Base-by-base conservation (phyloP, 2,113 vertebrate genomes). In the Chaetodon auriga region DNA sequence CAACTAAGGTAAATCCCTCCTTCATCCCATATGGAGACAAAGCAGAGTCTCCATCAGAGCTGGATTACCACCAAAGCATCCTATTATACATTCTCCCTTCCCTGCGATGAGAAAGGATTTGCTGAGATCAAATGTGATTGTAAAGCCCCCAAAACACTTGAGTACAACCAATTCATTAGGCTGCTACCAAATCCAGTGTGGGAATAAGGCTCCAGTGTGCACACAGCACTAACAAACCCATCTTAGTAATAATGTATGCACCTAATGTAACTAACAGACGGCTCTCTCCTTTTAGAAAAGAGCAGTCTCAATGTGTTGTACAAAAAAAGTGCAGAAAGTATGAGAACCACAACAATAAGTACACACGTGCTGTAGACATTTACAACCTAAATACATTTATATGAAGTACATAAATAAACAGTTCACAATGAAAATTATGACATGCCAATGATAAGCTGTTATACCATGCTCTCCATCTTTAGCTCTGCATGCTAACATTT, bases 41-140 rank as follows among this genome's bases (percentile, higher is more conserved):
- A 81, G 68, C 63, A 68, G 43, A 72, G 43, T 43, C 65, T 81
- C 79, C 70, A 45, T 68, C 15, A 2, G 71, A 51, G 23, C 46
- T 45, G 36, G 79, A 87, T 86, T 83, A 91, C 61, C 10, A 74
- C 61, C 16, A 68, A 82, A 74, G 54, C 36, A 68, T 46, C 66
- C 78, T 11, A 85, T 58, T 64, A 54, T 64, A 60, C 19, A 75
- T 83, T 75, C 84, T 69, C 53, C 7, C 25, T 62, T 82, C 63
- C 38, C 70, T 64, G 30, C 6, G 19, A 78, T 75, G 74, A 84
- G 68, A 86, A 79, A 80, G 79, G 87, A 83, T 87, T 92, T 90
- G 49, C 70, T 0, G 21, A 83, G 78, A 89, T 86, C 84, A 87
- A 75, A 86, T 84, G 58, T 46, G 63, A 73, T 72, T 74, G 58